These are phyloP conservation scores for Morpho deidamia DNA, from an alignment of 2,888 invertebrate species.

Conservation along the genomic window DNA sequence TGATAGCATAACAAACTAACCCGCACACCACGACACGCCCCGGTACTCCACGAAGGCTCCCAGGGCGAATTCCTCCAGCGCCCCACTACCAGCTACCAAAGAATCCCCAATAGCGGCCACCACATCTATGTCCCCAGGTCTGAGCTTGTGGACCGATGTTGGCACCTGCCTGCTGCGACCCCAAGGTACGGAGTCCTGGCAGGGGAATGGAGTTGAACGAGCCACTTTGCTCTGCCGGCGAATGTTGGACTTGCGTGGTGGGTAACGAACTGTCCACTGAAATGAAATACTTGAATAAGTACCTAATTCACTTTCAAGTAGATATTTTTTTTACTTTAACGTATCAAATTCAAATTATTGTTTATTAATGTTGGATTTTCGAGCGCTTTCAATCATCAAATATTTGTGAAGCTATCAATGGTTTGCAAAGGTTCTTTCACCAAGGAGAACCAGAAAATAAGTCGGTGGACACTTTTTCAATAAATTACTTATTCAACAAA, in stretches of 20 bases:
- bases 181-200: conserved; percentile 57
- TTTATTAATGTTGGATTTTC: too few relatives aligned
- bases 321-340: too few relatives aligned
- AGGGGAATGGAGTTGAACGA: conserved; percentile 77
- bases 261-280: conserved; percentile 69
- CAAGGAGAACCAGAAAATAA: too few relatives aligned
- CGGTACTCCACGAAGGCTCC: conserved; percentile 86
- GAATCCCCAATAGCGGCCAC: conserved; percentile 86
- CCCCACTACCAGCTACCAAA: conserved; percentile 85
- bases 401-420: too few relatives aligned
- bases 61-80: conserved; percentile 83
- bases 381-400: too few relatives aligned
- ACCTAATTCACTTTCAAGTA: too few relatives aligned
- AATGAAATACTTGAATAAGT: conserved; percentile 14
- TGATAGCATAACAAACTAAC: conserved; percentile 30
- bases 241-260: conserved; percentile 59
- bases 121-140: conserved; percentile 84
- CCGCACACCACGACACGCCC: conserved; percentile 86
- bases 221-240: conserved; percentile 73
- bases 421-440: too few relatives aligned
- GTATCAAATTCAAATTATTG: not conserved
- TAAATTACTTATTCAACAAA: too few relatives aligned
- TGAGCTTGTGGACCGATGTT: conserved; percentile 81
- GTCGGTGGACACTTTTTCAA: too few relatives aligned
- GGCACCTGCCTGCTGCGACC: conserved; percentile 68